phyloP scores from a whole-genome alignment of 2,888 invertebrate species.

The Penaeus monodon region DNA sequence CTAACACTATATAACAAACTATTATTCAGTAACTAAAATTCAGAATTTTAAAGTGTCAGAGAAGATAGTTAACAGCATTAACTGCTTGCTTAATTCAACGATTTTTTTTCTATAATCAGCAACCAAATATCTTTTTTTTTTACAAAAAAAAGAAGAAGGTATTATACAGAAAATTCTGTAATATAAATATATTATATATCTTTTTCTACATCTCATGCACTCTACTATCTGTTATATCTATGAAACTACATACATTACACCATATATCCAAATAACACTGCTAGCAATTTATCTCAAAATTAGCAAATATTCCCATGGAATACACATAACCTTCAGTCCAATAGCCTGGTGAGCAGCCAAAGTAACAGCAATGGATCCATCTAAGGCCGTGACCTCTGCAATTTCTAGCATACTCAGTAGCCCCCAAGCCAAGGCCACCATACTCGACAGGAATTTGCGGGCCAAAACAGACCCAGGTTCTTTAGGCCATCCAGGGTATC shows the following conservation, averaged over 20 bases:
- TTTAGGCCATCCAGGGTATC: constrained; percentile 75
- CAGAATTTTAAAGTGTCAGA: no score
- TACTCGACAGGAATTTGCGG: constrained; percentile 78
- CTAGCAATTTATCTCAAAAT: not conserved
- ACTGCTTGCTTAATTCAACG: no score
- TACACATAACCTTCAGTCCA: constrained; percentile 70
- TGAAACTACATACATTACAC: no score
- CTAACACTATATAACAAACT: no score
- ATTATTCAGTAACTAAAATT: no score
- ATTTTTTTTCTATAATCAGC: no score
- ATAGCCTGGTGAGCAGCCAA: constrained; percentile 73
- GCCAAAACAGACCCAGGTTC: constrained; percentile 79
- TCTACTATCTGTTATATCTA: no score
- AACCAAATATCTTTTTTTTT: no score
- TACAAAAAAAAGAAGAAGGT: not conserved
- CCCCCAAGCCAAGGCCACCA: constrained; percentile 80
- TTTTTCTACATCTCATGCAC: not conserved
- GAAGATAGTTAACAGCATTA: no score
- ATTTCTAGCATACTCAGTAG: constrained; percentile 82
- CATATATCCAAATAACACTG: not conserved
- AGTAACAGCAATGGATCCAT: constrained; percentile 71
- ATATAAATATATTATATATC: not conserved
- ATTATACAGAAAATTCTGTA: not conserved
- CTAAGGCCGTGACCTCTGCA: constrained; percentile 75
- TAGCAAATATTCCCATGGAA: not conserved